Evolutionary conservation across 2,888 invertebrate genomes (phyloP).

Genomic region (Microplitis manilae): DNA sequence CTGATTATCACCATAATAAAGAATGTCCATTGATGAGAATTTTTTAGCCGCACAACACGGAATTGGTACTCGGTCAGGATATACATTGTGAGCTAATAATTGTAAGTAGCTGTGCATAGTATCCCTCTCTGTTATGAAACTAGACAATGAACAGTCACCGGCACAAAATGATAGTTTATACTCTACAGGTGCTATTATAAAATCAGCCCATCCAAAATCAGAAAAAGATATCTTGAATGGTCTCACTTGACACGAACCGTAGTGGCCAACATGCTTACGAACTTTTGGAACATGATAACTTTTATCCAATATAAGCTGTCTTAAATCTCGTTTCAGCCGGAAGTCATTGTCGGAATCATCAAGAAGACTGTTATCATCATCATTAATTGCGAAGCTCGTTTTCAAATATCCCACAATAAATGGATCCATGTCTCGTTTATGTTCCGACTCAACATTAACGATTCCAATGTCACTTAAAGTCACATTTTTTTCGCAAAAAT

Average conservation of each 20-base stretch:
- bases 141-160: neutral
- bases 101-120: neutral
- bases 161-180: neutral
- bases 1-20: neutral
- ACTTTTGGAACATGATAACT: neutral
- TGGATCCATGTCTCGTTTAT: too few relatives aligned
- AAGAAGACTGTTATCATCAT: too few relatives aligned
- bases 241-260: neutral
- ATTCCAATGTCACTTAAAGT: neutral
- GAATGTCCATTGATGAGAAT: neutral
- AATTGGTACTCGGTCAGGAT: neutral
- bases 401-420: too few relatives aligned
- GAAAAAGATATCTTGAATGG: neutral
- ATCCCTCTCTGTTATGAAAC: neutral
- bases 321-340: too few relatives aligned
- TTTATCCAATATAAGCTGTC: neutral
- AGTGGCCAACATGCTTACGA: neutral
- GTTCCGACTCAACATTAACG: neutral
- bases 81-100: neutral
- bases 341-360: too few relatives aligned
- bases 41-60: neutral
- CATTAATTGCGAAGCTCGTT: too few relatives aligned
- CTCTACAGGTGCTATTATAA: neutral
- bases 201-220: neutral
- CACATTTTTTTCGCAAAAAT: neutral